A percentile compares a stretch with the other conserved stretches of the same genome.
Conservation (phyloP, 2,888 invertebrate species). For the Artemia sinica region DNA sequence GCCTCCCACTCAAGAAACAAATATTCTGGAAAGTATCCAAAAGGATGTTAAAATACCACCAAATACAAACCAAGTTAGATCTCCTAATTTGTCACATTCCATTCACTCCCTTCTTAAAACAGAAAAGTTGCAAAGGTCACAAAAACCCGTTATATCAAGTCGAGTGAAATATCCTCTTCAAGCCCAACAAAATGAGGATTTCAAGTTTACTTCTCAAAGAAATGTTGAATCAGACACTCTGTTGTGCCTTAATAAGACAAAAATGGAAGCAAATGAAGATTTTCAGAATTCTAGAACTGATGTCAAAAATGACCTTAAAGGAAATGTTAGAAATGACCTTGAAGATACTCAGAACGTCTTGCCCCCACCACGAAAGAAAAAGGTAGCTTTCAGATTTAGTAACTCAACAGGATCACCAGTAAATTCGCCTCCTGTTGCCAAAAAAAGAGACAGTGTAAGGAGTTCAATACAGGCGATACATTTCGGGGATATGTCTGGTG, state of each 20-base stretch:
- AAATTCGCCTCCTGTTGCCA: not conserved
- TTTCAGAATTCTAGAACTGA: not conserved
- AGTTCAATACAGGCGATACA: not conserved
- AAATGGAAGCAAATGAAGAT: not conserved
- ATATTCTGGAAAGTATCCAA: not conserved
- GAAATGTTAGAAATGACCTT: not conserved
- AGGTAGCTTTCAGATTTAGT: conserved; percentile 1
- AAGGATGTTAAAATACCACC: not conserved
- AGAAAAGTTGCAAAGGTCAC: not conserved
- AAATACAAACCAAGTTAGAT: not conserved
- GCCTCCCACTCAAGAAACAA: not conserved
- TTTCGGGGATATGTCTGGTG: not conserved
- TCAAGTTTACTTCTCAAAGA: not conserved
- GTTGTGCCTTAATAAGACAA: not conserved
- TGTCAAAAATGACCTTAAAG: not conserved
- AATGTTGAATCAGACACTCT: not conserved
- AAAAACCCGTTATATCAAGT: not conserved
- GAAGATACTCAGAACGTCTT: not conserved
- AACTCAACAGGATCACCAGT: not conserved
- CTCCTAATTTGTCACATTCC: not conserved
- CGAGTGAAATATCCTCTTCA: not conserved
- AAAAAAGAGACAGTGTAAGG: not conserved
- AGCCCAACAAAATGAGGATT: not conserved
- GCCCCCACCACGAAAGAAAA: conserved; percentile 5
- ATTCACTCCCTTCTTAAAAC: not conserved